These are phyloP conservation scores for Fopius arisanus DNA, from an alignment of 1,140 invertebrate species.

Conservation along the genomic window DNA sequence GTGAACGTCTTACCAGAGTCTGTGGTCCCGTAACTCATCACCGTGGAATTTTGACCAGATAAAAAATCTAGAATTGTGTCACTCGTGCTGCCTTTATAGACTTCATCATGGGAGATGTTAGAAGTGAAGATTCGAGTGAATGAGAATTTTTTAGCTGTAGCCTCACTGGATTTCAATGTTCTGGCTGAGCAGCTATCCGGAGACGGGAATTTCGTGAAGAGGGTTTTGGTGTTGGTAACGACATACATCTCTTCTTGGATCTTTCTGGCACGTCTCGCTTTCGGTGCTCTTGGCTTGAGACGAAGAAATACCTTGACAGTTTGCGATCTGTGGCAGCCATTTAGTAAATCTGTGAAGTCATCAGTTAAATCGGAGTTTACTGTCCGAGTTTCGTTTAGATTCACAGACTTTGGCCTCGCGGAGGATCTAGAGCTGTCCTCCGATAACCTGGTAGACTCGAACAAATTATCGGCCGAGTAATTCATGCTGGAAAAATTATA, in stretches of 20 bases:
- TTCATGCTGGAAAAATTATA: not conserved
- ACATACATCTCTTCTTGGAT: conserved; percentile 41
- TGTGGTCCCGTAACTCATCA: conserved; percentile 54
- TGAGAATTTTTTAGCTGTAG: conserved; percentile 35
- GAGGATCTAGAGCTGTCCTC: not conserved
- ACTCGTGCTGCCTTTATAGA: conserved; percentile 46
- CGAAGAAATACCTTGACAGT: conserved; percentile 50
- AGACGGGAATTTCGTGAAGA: conserved; percentile 44
- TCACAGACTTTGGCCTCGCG: not conserved
- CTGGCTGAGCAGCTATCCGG: conserved; percentile 36
- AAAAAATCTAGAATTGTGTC: conserved; percentile 44
- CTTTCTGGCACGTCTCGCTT: conserved; percentile 21
- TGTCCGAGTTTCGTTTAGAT: not conserved
- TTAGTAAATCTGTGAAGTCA: not conserved
- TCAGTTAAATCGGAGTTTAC: not conserved
- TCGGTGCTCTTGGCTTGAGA: conserved; percentile 43
- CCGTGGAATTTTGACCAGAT: conserved; percentile 46
- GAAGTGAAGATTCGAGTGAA: conserved; percentile 51
- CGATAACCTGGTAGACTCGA: not conserved
- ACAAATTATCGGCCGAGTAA: not conserved
- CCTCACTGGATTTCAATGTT: conserved; percentile 38
- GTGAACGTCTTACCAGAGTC: conserved; percentile 71
- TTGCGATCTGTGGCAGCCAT: not conserved
- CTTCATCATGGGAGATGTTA: conserved; percentile 37
- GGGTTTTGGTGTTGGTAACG: conserved; percentile 41